phyloP scores from a whole-genome alignment of 2,113 vertebrate species.

The Melanerpes formicivorus region DNA sequence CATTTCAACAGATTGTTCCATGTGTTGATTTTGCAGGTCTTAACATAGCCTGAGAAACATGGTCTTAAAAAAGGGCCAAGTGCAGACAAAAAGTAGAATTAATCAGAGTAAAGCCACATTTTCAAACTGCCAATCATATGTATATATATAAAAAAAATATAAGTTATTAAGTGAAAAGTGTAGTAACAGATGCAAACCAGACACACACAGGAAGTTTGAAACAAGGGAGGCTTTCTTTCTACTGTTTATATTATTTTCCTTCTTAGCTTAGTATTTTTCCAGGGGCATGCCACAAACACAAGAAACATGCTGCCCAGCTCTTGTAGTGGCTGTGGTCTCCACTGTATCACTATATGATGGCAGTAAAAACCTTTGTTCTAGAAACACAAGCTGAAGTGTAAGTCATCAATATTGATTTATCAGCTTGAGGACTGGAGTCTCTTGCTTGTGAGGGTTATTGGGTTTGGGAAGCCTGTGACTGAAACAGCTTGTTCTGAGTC shows the following conservation, averaged over 20 bases:
- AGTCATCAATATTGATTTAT: conserved; percentile 25
- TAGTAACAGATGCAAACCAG: conserved; percentile 50
- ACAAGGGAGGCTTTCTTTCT: conserved; percentile 55
- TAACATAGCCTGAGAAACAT: conserved; percentile 17
- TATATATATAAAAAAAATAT: conserved; percentile 7
- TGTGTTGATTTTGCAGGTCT: conserved; percentile 11
- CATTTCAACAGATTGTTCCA: conserved; percentile 35
- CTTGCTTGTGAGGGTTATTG: background rate
- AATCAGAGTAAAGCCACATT: conserved; percentile 25
- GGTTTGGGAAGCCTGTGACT: conserved; percentile 5
- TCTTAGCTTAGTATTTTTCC: conserved; percentile 49
- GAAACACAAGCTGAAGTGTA: conserved; percentile 31
- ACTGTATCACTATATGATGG: background rate
- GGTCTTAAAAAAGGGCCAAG: background rate
- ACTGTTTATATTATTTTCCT: conserved; percentile 23
- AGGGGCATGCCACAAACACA: background rate
- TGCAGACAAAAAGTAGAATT: background rate
- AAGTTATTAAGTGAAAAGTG: background rate
- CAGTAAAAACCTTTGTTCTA: conserved; percentile 55
- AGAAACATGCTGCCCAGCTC: background rate
- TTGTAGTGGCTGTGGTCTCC: background rate
- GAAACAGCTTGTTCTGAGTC: background rate
- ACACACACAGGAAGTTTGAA: background rate
- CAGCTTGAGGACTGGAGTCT: background rate
- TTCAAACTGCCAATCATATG: conserved; percentile 14